Conservation (phyloP, 1,140 invertebrate genomes). For the Trichomalopsis sarcophagae region DNA sequence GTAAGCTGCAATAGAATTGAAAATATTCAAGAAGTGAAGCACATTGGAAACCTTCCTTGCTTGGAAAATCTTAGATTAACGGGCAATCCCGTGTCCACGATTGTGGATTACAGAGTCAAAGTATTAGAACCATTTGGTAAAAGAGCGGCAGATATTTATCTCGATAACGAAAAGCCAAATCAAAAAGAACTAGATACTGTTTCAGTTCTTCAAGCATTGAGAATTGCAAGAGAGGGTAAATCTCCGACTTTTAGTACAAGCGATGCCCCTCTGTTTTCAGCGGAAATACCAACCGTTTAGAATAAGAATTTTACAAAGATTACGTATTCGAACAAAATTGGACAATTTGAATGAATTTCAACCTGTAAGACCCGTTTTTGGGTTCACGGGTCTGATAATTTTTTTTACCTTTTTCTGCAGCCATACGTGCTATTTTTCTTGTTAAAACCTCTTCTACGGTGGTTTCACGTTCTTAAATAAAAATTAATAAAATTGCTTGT, state of each 20-base stretch:
- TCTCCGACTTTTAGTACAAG: constrained; percentile 69
- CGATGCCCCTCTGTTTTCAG: constrained; percentile 69
- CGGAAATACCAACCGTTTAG: constrained; percentile 65
- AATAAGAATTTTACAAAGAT: background rate
- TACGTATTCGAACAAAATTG: background rate
- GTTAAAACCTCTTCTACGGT: background rate
- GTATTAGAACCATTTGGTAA: constrained; percentile 89
- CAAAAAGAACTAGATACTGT: constrained; percentile 94
- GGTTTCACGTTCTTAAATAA: background rate
- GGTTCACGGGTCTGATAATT: background rate
- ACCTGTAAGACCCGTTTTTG: background rate
- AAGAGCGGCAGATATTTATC: constrained; percentile 83
- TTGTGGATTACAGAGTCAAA: constrained; percentile 92
- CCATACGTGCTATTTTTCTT: background rate
- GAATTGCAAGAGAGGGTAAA: constrained; percentile 80
- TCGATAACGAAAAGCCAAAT: constrained; percentile 91
- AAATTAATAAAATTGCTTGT: background rate
- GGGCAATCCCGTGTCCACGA: constrained; percentile 91
- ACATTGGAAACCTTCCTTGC: constrained; percentile 88
- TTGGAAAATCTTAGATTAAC: constrained; percentile 89
- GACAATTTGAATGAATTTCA: background rate
- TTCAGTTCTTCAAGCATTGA: constrained; percentile 89
- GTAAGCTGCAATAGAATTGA: constrained; percentile 90
- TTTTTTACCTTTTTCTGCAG: constrained; percentile 9
- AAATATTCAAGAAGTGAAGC: constrained; percentile 87